These are phyloP conservation scores for Mycogona germanica DNA, from an alignment of 2,888 invertebrate genomes.

Conservation along the genomic window DNA sequence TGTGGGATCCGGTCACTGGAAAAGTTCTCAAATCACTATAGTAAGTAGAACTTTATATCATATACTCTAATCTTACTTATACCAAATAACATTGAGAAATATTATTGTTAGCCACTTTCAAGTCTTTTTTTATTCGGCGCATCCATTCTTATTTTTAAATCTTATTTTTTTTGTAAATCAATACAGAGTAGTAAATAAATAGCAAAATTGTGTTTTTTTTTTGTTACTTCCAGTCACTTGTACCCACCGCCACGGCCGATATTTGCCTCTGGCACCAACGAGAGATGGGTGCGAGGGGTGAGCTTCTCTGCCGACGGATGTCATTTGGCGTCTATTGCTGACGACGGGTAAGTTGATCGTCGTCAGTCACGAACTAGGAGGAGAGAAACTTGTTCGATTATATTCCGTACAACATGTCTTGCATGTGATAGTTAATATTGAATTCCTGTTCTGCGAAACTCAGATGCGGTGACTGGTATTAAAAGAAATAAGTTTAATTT, in stretches of 20 bases:
- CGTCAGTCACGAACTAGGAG: background rate
- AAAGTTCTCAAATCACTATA: constrained; percentile 23
- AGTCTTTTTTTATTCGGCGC: no score
- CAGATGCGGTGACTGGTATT: background rate
- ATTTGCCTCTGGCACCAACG: constrained; percentile 41
- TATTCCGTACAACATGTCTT: no score
- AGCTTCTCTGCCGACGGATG: constrained; percentile 37
- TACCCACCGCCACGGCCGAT: constrained; percentile 39
- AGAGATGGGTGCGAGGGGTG: constrained; percentile 37
- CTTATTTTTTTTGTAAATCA: no score
- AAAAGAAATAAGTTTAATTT: background rate
- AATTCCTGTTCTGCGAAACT: background rate
- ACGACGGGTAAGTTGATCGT: constrained; percentile 36
- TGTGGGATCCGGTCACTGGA: constrained; percentile 40
- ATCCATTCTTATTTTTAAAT: background rate
- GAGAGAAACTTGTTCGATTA: background rate
- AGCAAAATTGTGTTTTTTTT: constrained; percentile 11
- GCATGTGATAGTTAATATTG: no score
- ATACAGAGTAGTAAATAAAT: no score
- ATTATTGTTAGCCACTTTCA: background rate
- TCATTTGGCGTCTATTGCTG: constrained; percentile 38
- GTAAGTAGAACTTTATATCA: constrained; percentile 4
- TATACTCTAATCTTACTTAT: no score
- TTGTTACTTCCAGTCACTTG: constrained; percentile 32
- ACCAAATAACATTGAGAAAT: background rate